Conservation (phyloP, 1,140 invertebrate species). For the Bombus terrestris region DNA sequence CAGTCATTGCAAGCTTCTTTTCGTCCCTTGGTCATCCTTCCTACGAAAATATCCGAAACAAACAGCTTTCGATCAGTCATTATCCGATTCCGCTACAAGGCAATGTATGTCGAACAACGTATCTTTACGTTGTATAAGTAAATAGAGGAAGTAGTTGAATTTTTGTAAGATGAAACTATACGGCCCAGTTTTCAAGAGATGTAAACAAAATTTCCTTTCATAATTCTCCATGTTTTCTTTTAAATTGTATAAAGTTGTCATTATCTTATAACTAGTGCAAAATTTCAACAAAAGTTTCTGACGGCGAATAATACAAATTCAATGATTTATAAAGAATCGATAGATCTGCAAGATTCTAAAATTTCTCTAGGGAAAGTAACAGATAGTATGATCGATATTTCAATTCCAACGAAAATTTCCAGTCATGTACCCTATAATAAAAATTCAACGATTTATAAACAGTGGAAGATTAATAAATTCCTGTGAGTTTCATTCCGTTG, state of each 20-base stretch:
- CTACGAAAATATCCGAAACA: slow-evolving; percentile 62
- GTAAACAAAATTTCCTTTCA: too few species aligned
- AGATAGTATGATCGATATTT: too few species aligned
- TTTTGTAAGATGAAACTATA: not conserved
- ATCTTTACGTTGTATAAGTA: not conserved
- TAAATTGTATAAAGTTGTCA: too few species aligned
- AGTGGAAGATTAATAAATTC: not conserved
- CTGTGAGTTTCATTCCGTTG: too few species aligned
- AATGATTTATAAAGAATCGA: not conserved
- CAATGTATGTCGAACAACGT: not conserved
- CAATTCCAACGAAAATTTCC: too few species aligned
- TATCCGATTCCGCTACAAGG: slow-evolving; percentile 6
- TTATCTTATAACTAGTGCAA: not conserved
- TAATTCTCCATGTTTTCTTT: too few species aligned
- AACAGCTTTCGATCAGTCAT: not conserved
- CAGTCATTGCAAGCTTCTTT: slow-evolving; percentile 62
- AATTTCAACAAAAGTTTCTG: not conserved
- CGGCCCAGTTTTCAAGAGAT: too few species aligned
- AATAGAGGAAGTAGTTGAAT: not conserved
- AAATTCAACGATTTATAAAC: not conserved
- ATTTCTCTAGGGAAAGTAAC: too few species aligned
- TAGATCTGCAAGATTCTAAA: not conserved
- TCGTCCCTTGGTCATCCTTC: slow-evolving; percentile 41
- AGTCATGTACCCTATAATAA: not conserved
- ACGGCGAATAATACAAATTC: not conserved